phyloP scores from a whole-genome alignment of 2,797 vertebrate genomes.

The Crenuchus spilurus region DNA sequence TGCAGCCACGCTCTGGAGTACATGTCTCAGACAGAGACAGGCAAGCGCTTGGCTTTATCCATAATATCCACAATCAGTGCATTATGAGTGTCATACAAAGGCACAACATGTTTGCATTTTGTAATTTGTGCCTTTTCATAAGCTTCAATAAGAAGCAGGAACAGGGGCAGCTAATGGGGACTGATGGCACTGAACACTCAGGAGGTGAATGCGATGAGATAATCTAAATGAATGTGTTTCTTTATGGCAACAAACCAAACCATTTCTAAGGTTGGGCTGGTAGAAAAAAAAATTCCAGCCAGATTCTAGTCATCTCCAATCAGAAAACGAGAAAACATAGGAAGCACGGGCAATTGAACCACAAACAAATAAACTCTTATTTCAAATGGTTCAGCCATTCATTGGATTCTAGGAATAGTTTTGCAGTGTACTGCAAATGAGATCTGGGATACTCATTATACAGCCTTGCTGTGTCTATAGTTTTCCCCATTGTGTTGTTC shows the following conservation, averaged over 20 bases:
- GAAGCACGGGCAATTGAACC: slow-evolving; percentile 20
- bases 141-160: slow-evolving; percentile 44
- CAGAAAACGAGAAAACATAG: slow-evolving; percentile 1
- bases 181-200: slow-evolving; percentile 32
- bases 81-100: slow-evolving; percentile 57
- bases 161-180: slow-evolving; percentile 45
- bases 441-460: background rate
- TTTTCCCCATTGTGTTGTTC: no score
- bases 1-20: slow-evolving; percentile 59
- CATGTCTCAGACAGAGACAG: slow-evolving; percentile 41
- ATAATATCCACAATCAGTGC: slow-evolving; percentile 59
- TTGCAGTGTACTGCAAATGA: background rate
- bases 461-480: background rate
- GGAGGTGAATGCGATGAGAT: slow-evolving; percentile 21
- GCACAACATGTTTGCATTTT: slow-evolving; percentile 53
- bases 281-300: background rate
- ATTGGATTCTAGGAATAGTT: background rate
- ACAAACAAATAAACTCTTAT: slow-evolving; percentile 17
- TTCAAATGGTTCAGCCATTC: background rate
- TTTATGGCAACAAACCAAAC: slow-evolving; percentile 26
- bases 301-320: slow-evolving; percentile 5
- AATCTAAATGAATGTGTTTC: slow-evolving; percentile 32
- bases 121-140: slow-evolving; percentile 59
- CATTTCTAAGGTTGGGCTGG: background rate
- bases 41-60: slow-evolving; percentile 44